phyloP scores from a whole-genome alignment of 2,113 vertebrate genomes.

The Bos taurus region ARS-UCD2.0 NC_037328.1:145480501-145481000 shows the following conservation, averaged over 20 bases:
- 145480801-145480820: not conserved
- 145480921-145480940: not conserved
- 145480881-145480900: not conserved
- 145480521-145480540: not conserved
- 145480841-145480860: not conserved
- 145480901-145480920: not conserved
- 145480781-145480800: not conserved
- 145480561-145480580: not conserved
- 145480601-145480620: not conserved
- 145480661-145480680: not conserved
- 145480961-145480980: not conserved
- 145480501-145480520: not conserved
- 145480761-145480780: not conserved
- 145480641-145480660: not conserved
- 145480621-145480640: not conserved
- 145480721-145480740: not conserved
- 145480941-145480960: not conserved
- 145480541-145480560: not conserved
- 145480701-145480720: not conserved
- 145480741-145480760: not conserved
- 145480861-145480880: constrained; percentile 9
- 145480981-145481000: not conserved
- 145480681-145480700: not conserved
- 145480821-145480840: constrained; percentile 1
- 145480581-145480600: not conserved